These are phyloP conservation scores for Holcopasites calliopsidis DNA, from an alignment of 1,140 invertebrate species.

Conservation along the genomic window DNA sequence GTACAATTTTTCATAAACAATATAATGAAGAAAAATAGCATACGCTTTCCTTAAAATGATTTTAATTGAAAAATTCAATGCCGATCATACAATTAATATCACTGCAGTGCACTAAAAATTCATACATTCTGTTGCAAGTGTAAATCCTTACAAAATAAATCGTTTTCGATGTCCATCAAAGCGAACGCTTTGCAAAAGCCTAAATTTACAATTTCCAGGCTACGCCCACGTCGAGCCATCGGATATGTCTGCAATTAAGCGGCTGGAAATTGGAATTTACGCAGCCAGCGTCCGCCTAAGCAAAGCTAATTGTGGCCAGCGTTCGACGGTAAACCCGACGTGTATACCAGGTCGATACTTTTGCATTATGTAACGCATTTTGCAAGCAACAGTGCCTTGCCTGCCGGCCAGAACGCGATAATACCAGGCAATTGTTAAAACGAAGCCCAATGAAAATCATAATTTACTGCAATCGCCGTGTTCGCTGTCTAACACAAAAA, in stretches of 20 bases:
- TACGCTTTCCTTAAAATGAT: no score
- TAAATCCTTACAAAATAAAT: no score
- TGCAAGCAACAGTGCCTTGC: constrained; percentile 16
- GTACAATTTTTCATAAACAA: no score
- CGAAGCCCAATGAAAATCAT: constrained; percentile 41
- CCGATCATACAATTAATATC: no score
- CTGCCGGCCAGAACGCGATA: neutral
- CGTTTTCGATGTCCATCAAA: neutral
- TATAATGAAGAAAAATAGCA: no score
- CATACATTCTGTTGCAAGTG: no score
- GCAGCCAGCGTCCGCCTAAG: neutral
- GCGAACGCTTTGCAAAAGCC: neutral
- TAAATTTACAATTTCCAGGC: neutral
- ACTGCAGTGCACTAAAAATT: no score
- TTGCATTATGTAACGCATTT: constrained; percentile 44
- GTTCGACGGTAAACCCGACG: neutral
- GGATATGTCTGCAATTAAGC: constrained; percentile 17
- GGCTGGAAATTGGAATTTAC: constrained; percentile 34
- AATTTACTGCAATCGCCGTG: neutral
- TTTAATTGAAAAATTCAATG: no score
- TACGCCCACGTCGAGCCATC: neutral
- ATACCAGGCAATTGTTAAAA: neutral
- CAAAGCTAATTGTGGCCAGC: constrained; percentile 17
- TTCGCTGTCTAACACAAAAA: neutral
- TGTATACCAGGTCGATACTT: constrained; percentile 17